Evolutionary conservation across 2,888 invertebrate species (phyloP).

Genomic region (Encarsia formosa): DNA sequence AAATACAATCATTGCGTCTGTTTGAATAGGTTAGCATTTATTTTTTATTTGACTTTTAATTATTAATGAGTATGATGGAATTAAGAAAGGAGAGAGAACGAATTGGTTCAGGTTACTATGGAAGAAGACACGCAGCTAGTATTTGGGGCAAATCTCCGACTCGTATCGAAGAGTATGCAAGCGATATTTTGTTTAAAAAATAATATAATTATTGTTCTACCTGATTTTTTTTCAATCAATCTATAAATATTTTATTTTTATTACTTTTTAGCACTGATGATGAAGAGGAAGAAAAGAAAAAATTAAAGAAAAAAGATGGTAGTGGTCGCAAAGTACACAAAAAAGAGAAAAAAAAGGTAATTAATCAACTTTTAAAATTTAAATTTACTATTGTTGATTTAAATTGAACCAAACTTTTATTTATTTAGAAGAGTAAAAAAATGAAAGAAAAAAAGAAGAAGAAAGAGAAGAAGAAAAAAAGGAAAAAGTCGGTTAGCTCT

Average conservation of each 20-base stretch:
- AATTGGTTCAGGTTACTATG: constrained; percentile 66
- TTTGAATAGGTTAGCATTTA: too few relatives aligned
- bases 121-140: too few relatives aligned
- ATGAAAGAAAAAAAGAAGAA: too few relatives aligned
- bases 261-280: constrained; percentile 46
- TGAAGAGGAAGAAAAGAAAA: constrained; percentile 47
- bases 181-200: neutral
- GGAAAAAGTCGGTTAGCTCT: too few relatives aligned
- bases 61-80: too few relatives aligned
- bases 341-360: constrained; percentile 52
- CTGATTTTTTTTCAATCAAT: neutral
- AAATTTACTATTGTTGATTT: too few relatives aligned
- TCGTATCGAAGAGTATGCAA: constrained; percentile 58
- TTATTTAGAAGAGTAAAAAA: too few relatives aligned
- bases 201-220: neutral
- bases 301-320: constrained; percentile 48
- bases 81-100: constrained; percentile 70
- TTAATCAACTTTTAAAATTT: too few relatives aligned
- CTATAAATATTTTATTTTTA: constrained; percentile 6
- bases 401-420: too few relatives aligned
- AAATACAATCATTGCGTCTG: too few relatives aligned
- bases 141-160: constrained; percentile 77
- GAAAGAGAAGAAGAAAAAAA: too few relatives aligned
- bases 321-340: constrained; percentile 51
- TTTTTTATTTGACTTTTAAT: too few relatives aligned